These are phyloP conservation scores for Oasisia sp. DNA, from an alignment of 2,888 invertebrate genomes.

Conservation along the genomic window DNA sequence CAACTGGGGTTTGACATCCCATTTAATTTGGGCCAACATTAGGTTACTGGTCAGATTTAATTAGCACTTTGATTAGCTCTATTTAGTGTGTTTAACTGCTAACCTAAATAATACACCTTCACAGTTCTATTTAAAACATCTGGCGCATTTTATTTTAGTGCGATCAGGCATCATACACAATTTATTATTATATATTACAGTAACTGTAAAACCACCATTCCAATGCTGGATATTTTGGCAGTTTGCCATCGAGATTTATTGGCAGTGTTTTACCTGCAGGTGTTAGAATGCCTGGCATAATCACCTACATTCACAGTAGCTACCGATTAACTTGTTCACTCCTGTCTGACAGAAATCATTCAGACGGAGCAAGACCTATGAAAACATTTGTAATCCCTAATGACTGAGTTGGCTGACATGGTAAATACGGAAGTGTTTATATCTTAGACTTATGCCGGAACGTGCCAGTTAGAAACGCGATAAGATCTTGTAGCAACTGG, in stretches of 20 bases:
- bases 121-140: too few species aligned
- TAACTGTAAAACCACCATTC: neutral
- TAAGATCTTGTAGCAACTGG: neutral
- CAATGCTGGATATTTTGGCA: neutral
- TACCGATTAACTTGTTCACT: neutral
- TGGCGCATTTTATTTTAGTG: too few species aligned
- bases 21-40: neutral
- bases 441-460: neutral
- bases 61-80: too few species aligned
- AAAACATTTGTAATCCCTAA: neutral
- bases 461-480: neutral
- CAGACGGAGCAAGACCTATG: neutral
- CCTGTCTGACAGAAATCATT: neutral
- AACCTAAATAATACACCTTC: too few species aligned
- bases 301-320: neutral
- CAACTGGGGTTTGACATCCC: too few species aligned
- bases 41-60: neutral
- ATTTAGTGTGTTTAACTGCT: too few species aligned
- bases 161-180: too few species aligned
- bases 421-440: neutral
- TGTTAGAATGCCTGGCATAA: neutral
- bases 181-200: too few species aligned
- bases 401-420: neutral
- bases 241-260: neutral
- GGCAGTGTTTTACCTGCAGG: neutral